A percentile compares a stretch with the other conserved stretches of the same genome.
Evolutionary conservation across 2,113 vertebrate genomes (phyloP).

Genomic region (Gopherus evgoodei): DNA sequence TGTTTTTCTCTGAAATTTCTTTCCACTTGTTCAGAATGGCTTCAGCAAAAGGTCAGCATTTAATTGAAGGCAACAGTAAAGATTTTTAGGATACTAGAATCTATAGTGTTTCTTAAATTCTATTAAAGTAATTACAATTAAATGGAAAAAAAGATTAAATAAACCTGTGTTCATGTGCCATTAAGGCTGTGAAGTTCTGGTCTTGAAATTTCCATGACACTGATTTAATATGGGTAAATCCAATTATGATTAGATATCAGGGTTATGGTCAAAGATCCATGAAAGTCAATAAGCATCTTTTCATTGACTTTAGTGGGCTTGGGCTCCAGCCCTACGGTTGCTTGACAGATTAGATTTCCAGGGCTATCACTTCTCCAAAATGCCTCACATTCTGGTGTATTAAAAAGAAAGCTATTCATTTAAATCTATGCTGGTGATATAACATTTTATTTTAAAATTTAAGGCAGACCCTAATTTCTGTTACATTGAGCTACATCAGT

Average conservation of each 20-base stretch:
- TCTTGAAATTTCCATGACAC: background rate
- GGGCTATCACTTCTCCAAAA: background rate
- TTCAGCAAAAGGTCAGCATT: background rate
- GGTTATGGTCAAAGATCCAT: background rate
- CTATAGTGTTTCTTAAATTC: background rate
- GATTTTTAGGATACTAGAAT: background rate
- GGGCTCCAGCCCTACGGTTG: background rate
- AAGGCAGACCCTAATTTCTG: background rate
- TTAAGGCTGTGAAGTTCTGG: background rate
- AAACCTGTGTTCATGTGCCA: background rate
- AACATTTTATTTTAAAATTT: background rate
- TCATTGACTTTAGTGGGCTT: background rate
- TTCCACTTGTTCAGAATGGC: background rate
- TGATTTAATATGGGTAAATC: background rate
- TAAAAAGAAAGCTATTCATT: background rate
- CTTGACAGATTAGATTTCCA: background rate
- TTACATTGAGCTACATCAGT: background rate
- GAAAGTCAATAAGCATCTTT: background rate
- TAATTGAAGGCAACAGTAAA: background rate
- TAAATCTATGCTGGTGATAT: background rate
- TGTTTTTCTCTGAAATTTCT: background rate
- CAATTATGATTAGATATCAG: background rate
- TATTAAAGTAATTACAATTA: background rate
- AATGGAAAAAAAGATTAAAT: background rate
- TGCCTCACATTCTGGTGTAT: background rate